Evolutionary conservation across 2,113 vertebrate species (phyloP).

Genomic region (Chloropsis cyanopogon): DNA sequence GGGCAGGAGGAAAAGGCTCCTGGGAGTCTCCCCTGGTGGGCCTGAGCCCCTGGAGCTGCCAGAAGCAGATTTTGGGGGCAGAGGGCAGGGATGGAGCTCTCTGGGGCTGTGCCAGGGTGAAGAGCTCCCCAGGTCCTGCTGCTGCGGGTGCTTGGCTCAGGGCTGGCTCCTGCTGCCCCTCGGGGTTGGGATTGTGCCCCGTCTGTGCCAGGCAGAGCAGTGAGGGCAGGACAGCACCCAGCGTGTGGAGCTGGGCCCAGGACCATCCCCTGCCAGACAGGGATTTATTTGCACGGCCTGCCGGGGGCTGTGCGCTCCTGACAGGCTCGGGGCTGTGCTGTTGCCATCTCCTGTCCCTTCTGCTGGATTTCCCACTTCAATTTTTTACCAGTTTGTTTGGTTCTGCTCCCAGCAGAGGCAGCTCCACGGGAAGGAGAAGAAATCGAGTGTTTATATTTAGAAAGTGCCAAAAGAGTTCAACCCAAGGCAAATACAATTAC

Average conservation of each 20-base stretch:
- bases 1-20: neutral
- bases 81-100: neutral
- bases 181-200: neutral
- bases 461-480: neutral
- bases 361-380: neutral
- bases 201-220: neutral
- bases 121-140: neutral
- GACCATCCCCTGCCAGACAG: rapidly evolving
- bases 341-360: neutral
- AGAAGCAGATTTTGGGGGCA: rapidly evolving
- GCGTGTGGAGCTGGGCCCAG: rapidly evolving
- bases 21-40: neutral
- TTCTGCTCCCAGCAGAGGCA: neutral
- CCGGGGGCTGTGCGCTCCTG: rapidly evolving
- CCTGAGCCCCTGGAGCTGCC: rapidly evolving
- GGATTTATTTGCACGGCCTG: rapidly evolving
- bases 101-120: neutral
- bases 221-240: rapidly evolving
- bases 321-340: rapidly evolving
- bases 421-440: neutral
- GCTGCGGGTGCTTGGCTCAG: rapidly evolving
- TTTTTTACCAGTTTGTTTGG: neutral
- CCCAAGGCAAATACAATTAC: slow-evolving; percentile 1
- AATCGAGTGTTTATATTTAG: slow-evolving; percentile 22
- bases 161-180: neutral